These are phyloP conservation scores for Ellobius talpinus DNA, from an alignment of 2,113 vertebrate genomes.

Conservation along the genomic window DNA sequence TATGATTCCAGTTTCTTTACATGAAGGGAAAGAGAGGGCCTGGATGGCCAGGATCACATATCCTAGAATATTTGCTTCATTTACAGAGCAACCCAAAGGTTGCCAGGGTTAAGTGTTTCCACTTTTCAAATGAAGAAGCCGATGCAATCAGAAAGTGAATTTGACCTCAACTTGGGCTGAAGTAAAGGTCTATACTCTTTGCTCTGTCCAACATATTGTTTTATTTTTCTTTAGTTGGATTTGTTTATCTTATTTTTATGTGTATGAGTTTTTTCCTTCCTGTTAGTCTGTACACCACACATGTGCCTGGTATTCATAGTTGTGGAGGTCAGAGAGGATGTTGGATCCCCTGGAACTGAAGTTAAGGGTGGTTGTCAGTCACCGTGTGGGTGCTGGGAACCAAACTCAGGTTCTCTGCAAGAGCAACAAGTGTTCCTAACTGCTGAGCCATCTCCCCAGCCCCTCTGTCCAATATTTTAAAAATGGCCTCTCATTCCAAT, in stretches of 20 bases:
- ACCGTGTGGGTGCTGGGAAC: neutral
- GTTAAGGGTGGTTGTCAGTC: neutral
- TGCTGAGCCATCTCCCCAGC: too few relatives aligned
- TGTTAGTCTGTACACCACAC: neutral
- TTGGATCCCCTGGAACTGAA: neutral
- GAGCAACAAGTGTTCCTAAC: neutral
- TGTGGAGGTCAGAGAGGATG: neutral
- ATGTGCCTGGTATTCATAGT: too few relatives aligned
- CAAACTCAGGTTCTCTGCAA: neutral
- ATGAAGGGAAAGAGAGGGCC: neutral
- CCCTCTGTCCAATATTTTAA: slow-evolving; percentile 1
- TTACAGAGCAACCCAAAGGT: neutral
- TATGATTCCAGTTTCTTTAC: slow-evolving; percentile 28
- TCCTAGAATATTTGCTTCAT: neutral
- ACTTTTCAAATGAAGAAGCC: slow-evolving; percentile 17
- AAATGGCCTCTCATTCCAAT: neutral
- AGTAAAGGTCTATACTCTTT: neutral
- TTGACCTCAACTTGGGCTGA: neutral
- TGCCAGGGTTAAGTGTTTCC: neutral
- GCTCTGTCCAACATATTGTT: neutral
- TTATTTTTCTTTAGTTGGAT: neutral
- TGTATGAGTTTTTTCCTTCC: neutral
- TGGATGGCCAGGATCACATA: neutral
- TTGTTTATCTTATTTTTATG: neutral
- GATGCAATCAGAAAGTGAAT: neutral